Conservation (phyloP, 1,140 invertebrate genomes). For the Bombus haemorrhoidalis region DNA sequence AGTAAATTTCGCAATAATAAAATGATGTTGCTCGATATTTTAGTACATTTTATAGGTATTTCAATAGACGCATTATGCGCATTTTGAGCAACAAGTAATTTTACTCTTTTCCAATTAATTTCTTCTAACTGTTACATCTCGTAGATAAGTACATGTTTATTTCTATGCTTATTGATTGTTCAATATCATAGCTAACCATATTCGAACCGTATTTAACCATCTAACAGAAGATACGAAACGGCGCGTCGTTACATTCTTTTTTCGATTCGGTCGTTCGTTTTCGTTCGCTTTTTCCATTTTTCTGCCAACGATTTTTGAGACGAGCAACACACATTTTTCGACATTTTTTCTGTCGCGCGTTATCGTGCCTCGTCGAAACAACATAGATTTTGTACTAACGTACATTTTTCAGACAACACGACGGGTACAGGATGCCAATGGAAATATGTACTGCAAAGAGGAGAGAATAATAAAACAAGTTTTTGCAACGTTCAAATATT, state of each 20-base stretch:
- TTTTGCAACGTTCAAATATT: slow-evolving; percentile 11
- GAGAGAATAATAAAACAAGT: background rate
- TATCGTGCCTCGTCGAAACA: background rate
- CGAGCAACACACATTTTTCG: no score
- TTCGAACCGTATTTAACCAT: no score
- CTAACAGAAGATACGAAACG: background rate
- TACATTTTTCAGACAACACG: slow-evolving; percentile 17
- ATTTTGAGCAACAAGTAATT: no score
- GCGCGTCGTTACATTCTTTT: background rate
- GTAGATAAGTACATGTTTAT: no score
- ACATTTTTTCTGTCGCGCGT: background rate
- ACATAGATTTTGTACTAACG: background rate
- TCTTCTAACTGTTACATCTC: background rate
- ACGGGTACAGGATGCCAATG: background rate
- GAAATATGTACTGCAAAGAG: background rate
- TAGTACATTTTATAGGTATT: background rate
- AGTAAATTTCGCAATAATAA: background rate
- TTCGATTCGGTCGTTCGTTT: no score
- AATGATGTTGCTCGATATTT: background rate
- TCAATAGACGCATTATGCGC: background rate
- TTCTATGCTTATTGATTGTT: background rate
- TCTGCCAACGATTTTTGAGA: background rate
- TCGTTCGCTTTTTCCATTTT: background rate
- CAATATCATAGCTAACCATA: background rate
- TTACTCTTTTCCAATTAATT: background rate